Percentiles rank a stretch among this genome's conserved stretches.
These are phyloP conservation scores for Sylvietta virens DNA, from an alignment of 2,113 vertebrate genomes.

Conservation along the genomic window DNA sequence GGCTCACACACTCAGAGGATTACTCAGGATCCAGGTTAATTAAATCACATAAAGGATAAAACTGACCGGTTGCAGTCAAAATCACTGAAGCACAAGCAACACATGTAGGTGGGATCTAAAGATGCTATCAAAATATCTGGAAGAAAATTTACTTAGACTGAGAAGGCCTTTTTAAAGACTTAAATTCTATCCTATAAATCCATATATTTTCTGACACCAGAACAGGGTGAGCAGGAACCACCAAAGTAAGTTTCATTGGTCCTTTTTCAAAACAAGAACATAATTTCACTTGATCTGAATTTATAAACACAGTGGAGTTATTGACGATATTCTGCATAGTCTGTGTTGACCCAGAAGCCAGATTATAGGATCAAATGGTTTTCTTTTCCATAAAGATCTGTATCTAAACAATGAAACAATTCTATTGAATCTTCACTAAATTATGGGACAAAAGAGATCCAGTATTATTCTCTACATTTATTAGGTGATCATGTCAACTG, in stretches of 20 bases:
- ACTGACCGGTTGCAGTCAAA: background rate
- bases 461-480: background rate
- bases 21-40: background rate
- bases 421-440: background rate
- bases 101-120: background rate
- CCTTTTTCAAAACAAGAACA: background rate
- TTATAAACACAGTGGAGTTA: background rate
- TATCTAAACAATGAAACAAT: background rate
- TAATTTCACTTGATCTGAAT: background rate
- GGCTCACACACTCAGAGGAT: background rate
- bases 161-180: background rate
- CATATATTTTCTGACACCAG: background rate
- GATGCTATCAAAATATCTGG: background rate
- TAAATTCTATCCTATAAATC: background rate
- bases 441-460: background rate
- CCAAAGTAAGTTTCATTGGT: background rate
- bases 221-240: background rate
- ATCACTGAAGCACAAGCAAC: background rate
- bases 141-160: background rate
- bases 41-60: background rate
- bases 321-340: background rate
- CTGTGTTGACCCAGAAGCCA: background rate
- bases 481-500: background rate
- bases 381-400: background rate
- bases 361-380: background rate